Base-by-base conservation (phyloP, 1,140 invertebrate species). In the Lasioglossum baleicum region DNA sequence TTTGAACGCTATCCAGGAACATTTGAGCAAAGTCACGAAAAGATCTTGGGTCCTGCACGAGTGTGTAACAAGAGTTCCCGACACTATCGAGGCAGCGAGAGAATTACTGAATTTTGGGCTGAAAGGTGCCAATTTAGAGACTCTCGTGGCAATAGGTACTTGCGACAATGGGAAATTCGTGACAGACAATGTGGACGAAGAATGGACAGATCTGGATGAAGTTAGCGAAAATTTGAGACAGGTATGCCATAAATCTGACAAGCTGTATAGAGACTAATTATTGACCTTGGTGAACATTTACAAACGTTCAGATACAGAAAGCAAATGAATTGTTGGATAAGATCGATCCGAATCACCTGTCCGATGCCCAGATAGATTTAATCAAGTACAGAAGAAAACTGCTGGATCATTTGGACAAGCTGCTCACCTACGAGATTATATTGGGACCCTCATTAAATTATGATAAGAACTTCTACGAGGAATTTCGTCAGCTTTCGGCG, bases 21-120 rank as follows among this genome's bases (percentile, higher is more conserved):
- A 96, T 92, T 92, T 98, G 95, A 95, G 95, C 76, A 97, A 97
- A 94, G 96, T 97, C 61, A 95, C 94, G 15, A 97, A 97, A 92
- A 94, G 95, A 88, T 95, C 95, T n/a, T 97, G 97, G 97, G 96
- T 97, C 35, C 92, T 97, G 8, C 95, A 96, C 88, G 96, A 97
- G 91, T 97, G 97, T 89, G 92, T 96, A 79, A 95, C 96, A 83
- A 91, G 96, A 83, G 95, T 97, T 53, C 96, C 97, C 0, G 95
- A 96, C 73, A 95, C 94, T 77, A 94, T 97, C 58, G 94, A 95
- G 83, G 95, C 96, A 61, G 96, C 96, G 53, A 93, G 94, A 86
- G 95, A 96, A 88, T 91, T 97, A 48, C 91, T 97, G 15, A 93
- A 96, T 82, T 97, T 96, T 92, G 97, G 97, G 7, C 92, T 97